Conservation (phyloP, 2,113 vertebrate genomes). For the Hyla sarda region DNA sequence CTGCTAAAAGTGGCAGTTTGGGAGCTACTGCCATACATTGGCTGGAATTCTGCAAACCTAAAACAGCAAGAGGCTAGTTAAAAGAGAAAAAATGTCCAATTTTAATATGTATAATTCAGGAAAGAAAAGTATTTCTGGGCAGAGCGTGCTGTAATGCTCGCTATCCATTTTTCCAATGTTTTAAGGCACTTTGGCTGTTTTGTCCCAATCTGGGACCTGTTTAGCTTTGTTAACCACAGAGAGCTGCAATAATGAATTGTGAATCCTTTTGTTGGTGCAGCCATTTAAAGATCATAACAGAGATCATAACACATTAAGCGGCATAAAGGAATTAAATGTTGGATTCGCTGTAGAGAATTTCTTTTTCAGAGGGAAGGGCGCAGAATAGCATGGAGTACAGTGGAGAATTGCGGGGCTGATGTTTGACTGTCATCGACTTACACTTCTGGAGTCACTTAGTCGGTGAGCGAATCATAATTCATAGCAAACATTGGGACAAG, state of each 20-base stretch:
- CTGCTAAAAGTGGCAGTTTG: slow-evolving; percentile 46
- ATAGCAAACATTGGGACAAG: slow-evolving; percentile 58
- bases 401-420: slow-evolving; percentile 64
- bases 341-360: slow-evolving; percentile 59
- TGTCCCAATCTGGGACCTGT: slow-evolving; percentile 57
- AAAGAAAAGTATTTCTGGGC: slow-evolving; percentile 59
- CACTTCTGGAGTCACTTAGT: slow-evolving; percentile 60
- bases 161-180: slow-evolving; percentile 57
- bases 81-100: slow-evolving; percentile 56
- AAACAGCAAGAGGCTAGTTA: slow-evolving; percentile 57
- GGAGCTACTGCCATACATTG: slow-evolving; percentile 29
- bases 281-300: slow-evolving; percentile 57
- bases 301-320: slow-evolving; percentile 56
- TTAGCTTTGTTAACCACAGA: slow-evolving; percentile 64
- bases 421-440: slow-evolving; percentile 62
- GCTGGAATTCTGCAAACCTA: slow-evolving; percentile 46
- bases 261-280: slow-evolving; percentile 58
- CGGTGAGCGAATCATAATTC: slow-evolving; percentile 63
- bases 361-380: slow-evolving; percentile 38
- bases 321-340: slow-evolving; percentile 53
- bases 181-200: slow-evolving; percentile 59
- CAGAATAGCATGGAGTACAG: slow-evolving; percentile 64
- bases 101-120: slow-evolving; percentile 57
- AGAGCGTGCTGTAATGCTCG: slow-evolving; percentile 35
- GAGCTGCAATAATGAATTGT: slow-evolving; percentile 59